Conservation (phyloP, 2,113 vertebrate species). For the Arizona elegans region DNA sequence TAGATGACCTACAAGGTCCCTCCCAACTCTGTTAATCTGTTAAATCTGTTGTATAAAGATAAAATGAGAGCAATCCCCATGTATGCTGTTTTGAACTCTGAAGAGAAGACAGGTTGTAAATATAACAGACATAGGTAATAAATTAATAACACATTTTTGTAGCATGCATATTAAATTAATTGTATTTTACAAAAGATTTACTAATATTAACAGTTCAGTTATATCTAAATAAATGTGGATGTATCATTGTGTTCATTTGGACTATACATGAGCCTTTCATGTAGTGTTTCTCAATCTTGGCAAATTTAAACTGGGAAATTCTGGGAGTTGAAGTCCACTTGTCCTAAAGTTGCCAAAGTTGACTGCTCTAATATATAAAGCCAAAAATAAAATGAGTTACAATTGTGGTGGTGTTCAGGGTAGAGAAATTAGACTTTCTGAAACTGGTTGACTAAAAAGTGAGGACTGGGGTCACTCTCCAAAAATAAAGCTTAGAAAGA, state of each 20-base stretch:
- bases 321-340: too few species aligned
- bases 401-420: not conserved
- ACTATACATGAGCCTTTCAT: not conserved
- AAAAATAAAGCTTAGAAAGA: not conserved
- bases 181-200: not conserved
- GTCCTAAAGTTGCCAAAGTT: too few species aligned
- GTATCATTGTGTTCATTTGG: not conserved
- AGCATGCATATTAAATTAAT: conserved; percentile 29
- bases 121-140: not conserved
- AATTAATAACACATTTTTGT: not conserved
- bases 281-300: too few species aligned
- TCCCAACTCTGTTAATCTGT: too few species aligned
- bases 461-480: not conserved
- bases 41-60: not conserved
- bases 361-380: too few species aligned
- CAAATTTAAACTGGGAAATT: too few species aligned
- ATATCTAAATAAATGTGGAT: conserved; percentile 20
- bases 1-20: too few species aligned
- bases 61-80: not conserved
- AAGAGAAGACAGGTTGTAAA: not conserved
- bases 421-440: not conserved
- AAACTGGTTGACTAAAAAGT: not conserved
- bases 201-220: conserved; percentile 34
- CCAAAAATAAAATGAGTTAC: not conserved
- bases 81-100: not conserved